Percentiles rank a stretch among this genome's conserved stretches.
Evolutionary conservation across 2,113 vertebrate species (phyloP).

Genomic region (Trachemys scripta): DNA sequence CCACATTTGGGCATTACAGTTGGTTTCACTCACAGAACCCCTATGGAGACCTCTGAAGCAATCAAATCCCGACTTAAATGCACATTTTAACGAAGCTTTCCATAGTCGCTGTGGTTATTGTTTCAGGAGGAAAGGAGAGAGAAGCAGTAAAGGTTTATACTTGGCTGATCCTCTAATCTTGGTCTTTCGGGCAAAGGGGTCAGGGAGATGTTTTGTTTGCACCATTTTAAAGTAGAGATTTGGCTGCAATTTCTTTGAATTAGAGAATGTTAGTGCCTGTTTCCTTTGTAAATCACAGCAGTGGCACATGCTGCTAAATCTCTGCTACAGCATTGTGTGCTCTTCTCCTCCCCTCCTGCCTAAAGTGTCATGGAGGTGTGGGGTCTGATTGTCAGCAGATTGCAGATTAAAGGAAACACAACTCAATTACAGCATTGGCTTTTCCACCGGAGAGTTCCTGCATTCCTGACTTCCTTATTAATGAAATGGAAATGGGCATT

Average conservation of each 20-base stretch:
- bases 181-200: not conserved
- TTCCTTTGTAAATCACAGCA: not conserved
- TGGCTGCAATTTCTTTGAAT: not conserved
- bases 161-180: not conserved
- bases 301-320: accelerated
- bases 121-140: not conserved
- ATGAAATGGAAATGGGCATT: accelerated
- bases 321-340: accelerated
- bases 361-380: not conserved
- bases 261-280: not conserved
- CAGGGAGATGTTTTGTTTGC: not conserved
- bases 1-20: not conserved
- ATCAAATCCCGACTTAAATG: accelerated
- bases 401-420: not conserved
- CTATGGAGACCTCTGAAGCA: accelerated
- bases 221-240: not conserved
- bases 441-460: accelerated
- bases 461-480: accelerated
- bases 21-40: accelerated
- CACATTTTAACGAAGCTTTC: accelerated
- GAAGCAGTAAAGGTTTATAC: not conserved
- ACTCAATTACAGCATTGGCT: accelerated
- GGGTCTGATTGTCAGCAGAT: not conserved
- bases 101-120: not conserved
- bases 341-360: accelerated